Percentiles rank a stretch among this genome's conserved stretches.
Evolutionary conservation across 2,113 vertebrate genomes (phyloP).

Genomic region (Suncus etruscus): DNA sequence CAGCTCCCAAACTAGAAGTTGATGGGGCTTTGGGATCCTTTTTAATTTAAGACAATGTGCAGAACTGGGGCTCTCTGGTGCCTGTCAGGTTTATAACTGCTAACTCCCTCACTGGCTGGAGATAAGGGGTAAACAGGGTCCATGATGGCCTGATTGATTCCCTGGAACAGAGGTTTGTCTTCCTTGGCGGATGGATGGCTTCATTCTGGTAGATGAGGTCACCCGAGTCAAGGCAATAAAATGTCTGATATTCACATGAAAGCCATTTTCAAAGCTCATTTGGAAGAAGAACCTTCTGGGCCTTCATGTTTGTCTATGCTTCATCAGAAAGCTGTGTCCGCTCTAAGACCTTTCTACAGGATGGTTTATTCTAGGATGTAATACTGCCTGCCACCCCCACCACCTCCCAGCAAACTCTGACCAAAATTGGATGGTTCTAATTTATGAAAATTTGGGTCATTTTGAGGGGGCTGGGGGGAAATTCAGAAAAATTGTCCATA

Average conservation of each 20-base stretch:
- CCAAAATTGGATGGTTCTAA: constrained; percentile 28
- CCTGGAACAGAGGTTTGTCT: constrained; percentile 94
- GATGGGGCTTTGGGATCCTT: constrained; percentile 80
- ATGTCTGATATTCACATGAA: constrained; percentile 91
- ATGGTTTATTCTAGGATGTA: constrained; percentile 25
- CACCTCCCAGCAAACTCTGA: neutral
- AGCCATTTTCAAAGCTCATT: constrained; percentile 88
- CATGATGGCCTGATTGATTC: constrained; percentile 95
- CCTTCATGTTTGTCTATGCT: constrained; percentile 80
- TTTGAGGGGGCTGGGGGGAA: neutral
- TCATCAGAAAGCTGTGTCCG: constrained; percentile 44
- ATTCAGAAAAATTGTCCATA: neutral
- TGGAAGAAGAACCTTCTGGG: constrained; percentile 83
- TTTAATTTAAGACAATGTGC: constrained; percentile 91
- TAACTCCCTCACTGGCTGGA: constrained; percentile 87
- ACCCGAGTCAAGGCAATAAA: constrained; percentile 93
- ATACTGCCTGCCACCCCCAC: neutral
- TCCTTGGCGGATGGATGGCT: constrained; percentile 93
- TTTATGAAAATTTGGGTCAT: constrained; percentile 39
- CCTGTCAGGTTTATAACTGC: constrained; percentile 92
- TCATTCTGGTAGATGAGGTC: constrained; percentile 96
- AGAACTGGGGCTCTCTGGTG: constrained; percentile 90
- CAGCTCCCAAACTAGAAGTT: constrained; percentile 81
- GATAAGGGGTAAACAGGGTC: constrained; percentile 88
- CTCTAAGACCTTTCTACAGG: accelerated